phyloP scores from a whole-genome alignment of 2,113 vertebrate genomes.

The Lophochroa leadbeateri region DNA sequence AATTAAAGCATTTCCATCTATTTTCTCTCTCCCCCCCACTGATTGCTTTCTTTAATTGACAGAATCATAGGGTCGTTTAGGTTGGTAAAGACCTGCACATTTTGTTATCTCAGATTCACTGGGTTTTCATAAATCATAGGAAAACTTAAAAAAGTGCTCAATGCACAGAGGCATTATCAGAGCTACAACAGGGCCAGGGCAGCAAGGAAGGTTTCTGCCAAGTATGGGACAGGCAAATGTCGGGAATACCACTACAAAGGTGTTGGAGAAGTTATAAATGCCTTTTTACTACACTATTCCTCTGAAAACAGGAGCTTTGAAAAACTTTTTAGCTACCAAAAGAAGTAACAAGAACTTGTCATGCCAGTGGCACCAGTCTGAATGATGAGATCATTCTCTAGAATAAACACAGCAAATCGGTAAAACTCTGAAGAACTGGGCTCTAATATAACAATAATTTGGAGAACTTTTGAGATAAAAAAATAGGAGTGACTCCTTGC shows the following conservation, averaged over 20 bases:
- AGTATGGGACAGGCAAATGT: rapidly evolving
- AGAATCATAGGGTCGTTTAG: not conserved
- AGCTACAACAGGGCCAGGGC: not conserved
- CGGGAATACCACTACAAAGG: not conserved
- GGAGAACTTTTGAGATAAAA: not conserved
- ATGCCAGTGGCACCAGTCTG: rapidly evolving
- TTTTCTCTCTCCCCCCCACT: not conserved
- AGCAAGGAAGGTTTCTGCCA: not conserved
- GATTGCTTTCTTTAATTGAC: not conserved
- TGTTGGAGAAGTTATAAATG: not conserved
- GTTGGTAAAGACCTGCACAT: not conserved
- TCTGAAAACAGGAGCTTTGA: not conserved
- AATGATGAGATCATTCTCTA: rapidly evolving
- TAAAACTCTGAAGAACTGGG: not conserved
- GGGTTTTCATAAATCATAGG: rapidly evolving
- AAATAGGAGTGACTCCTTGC: rapidly evolving
- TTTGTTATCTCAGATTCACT: not conserved
- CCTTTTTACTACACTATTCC: not conserved
- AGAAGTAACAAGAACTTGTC: not conserved
- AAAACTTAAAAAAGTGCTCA: not conserved
- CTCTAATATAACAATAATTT: not conserved
- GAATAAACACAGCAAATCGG: not conserved
- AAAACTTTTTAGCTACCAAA: not conserved
- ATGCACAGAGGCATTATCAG: not conserved
- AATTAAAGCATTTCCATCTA: not conserved